A percentile compares a stretch with the other conserved stretches of the same genome.
These are phyloP conservation scores for Hylomyscus alleni DNA, from an alignment of 2,797 vertebrate species.

Conservation along the genomic window DNA sequence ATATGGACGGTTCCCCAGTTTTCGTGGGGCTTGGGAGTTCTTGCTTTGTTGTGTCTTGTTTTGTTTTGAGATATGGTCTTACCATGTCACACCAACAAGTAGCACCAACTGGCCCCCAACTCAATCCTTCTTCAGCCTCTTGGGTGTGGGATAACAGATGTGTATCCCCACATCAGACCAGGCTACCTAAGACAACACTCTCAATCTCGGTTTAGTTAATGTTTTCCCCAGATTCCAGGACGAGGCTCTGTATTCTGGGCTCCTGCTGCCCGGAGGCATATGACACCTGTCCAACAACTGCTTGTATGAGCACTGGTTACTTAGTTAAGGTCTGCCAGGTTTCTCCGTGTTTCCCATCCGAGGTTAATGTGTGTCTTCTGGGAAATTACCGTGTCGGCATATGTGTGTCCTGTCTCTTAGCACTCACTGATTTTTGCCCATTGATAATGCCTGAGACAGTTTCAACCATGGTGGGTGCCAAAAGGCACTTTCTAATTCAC, in stretches of 20 bases:
- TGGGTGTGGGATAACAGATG: background rate
- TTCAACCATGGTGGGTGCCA: background rate
- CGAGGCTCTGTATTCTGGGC: background rate
- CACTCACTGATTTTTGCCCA: background rate
- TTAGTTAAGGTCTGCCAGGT: background rate
- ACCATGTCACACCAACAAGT: background rate
- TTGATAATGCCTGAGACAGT: constrained; percentile 3
- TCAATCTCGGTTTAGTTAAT: constrained; percentile 5
- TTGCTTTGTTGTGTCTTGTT: background rate
- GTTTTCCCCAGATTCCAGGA: background rate
- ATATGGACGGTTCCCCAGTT: background rate
- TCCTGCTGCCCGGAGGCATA: background rate
- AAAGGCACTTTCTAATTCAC: constrained; percentile 4
- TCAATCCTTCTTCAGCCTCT: background rate
- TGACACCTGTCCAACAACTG: background rate
- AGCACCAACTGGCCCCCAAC: background rate
- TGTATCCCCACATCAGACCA: background rate
- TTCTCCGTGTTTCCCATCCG: background rate
- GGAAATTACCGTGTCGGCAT: background rate
- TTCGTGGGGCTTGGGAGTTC: background rate
- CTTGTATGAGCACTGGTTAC: background rate
- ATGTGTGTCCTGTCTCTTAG: background rate
- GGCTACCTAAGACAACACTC: background rate
- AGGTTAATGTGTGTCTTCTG: background rate
- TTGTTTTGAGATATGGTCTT: background rate